Percentiles rank a stretch among this genome's conserved stretches.
Conservation (phyloP, 2,888 invertebrate genomes). For the Tholera decimalis region DNA sequence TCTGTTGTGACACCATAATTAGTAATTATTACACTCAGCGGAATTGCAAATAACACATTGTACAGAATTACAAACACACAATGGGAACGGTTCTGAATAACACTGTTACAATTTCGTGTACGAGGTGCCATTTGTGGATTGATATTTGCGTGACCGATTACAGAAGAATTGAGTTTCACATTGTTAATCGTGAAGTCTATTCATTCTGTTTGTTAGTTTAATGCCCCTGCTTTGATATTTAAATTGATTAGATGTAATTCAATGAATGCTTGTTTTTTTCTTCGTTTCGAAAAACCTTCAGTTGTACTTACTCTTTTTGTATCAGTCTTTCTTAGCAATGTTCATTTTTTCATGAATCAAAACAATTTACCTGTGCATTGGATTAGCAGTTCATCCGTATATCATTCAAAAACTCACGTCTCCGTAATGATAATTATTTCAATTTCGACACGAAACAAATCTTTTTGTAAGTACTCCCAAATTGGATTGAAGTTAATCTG, state of each 20-base stretch:
- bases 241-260: slow-evolving; percentile 28
- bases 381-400: not conserved
- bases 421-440: not conserved
- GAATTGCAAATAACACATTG: slow-evolving; percentile 27
- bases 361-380: no score
- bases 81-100: slow-evolving; percentile 31
- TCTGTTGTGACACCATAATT: slow-evolving; percentile 34
- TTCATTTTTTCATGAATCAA: no score
- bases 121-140: slow-evolving; percentile 33
- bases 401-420: slow-evolving; percentile 5
- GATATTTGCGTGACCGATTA: slow-evolving; percentile 55
- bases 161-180: slow-evolving; percentile 51
- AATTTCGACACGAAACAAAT: slow-evolving; percentile 7
- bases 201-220: slow-evolving; percentile 43
- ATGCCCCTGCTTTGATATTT: slow-evolving; percentile 18
- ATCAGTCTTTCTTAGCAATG: no score
- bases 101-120: slow-evolving; percentile 26
- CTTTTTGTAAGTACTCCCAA: slow-evolving; percentile 15
- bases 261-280: slow-evolving; percentile 4
- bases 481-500: slow-evolving; percentile 48
- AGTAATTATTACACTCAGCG: slow-evolving; percentile 15
- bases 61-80: slow-evolving; percentile 18
- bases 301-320: no score
- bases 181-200: slow-evolving; percentile 43
- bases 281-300: slow-evolving; percentile 14